phyloP scores from a whole-genome alignment of 2,113 vertebrate genomes.

The Sorex araneus region DNA sequence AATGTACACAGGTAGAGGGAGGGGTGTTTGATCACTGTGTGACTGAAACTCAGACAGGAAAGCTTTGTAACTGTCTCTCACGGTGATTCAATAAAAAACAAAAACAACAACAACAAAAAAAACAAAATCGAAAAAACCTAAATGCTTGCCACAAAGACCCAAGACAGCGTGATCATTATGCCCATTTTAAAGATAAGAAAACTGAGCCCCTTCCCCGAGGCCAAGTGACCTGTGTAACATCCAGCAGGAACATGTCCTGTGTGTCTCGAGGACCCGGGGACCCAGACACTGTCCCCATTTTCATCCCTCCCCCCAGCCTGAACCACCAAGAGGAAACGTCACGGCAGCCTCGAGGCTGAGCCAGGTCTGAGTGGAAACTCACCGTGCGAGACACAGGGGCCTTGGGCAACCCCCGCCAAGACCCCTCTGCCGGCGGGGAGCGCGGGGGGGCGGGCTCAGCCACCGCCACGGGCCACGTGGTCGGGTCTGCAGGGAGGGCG shows the following conservation, averaged over 20 bases:
- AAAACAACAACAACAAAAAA: too few relatives aligned
- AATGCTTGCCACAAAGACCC: too few relatives aligned
- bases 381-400: too few relatives aligned
- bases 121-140: too few relatives aligned
- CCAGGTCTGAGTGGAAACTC: neutral
- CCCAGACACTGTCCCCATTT: neutral
- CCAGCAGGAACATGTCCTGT: neutral
- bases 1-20: too few relatives aligned
- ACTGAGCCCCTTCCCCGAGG: neutral
- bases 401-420: neutral
- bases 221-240: neutral
- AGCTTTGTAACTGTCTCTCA: too few relatives aligned
- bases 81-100: too few relatives aligned
- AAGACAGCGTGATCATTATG: neutral
- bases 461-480: neutral
- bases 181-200: constrained; percentile 7
- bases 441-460: constrained; percentile 7
- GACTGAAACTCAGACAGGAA: too few relatives aligned
- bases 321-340: neutral
- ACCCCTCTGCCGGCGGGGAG: neutral
- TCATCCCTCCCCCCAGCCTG: neutral
- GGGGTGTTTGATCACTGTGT: too few relatives aligned
- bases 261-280: neutral
- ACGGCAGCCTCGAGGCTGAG: neutral
- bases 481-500: too few relatives aligned